These are phyloP conservation scores for Mugil cephalus DNA, from an alignment of 2,113 vertebrate species.

Conservation along the genomic window DNA sequence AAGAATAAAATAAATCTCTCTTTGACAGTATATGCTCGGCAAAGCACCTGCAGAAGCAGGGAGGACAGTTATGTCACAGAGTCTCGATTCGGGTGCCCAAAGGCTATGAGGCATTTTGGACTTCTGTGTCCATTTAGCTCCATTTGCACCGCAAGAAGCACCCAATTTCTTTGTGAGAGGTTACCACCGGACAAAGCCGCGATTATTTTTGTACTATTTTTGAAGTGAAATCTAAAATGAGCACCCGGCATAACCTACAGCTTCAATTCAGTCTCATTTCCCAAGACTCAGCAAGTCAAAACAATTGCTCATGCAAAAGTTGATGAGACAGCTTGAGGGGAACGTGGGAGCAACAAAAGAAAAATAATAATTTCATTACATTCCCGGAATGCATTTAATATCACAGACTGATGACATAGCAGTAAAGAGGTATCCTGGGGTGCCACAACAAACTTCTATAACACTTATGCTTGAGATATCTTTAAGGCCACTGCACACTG, in stretches of 20 bases:
- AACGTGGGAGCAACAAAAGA: not conserved
- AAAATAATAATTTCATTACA: slow-evolving; percentile 12
- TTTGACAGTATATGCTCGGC: not conserved
- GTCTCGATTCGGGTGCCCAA: not conserved
- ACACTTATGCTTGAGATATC: not conserved
- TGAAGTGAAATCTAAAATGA: no score
- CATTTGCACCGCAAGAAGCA: no score
- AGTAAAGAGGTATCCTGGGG: not conserved
- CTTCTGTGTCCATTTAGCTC: no score
- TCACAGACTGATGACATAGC: not conserved
- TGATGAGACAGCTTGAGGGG: slow-evolving; percentile 4
- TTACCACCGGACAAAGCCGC: no score
- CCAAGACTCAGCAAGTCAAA: not conserved
- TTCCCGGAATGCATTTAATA: slow-evolving; percentile 4
- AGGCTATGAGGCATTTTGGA: no score
- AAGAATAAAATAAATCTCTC: slow-evolving; percentile 4
- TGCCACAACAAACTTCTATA: slow-evolving; percentile 14
- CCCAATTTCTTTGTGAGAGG: no score
- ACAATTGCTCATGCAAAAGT: slow-evolving; percentile 7
- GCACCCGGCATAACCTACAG: not conserved
- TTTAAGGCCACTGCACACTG: no score
- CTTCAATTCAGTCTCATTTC: slow-evolving; percentile 13
- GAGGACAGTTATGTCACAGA: not conserved
- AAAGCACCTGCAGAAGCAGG: not conserved
- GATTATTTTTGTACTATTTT: no score